These are phyloP conservation scores for Bujurquina vittata DNA, from an alignment of 2,113 vertebrate genomes.

Conservation along the genomic window DNA sequence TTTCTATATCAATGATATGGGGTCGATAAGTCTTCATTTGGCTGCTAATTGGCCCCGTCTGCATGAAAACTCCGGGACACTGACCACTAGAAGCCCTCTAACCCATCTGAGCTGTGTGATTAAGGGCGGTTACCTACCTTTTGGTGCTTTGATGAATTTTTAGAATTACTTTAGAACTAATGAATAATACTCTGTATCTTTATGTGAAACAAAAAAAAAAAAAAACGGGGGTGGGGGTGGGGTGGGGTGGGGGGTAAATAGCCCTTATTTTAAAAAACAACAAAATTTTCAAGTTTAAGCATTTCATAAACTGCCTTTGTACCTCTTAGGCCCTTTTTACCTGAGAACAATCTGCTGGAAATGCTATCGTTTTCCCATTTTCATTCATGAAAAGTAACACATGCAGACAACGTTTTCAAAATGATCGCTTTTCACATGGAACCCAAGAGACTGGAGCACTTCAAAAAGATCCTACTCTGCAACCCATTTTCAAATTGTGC, in stretches of 20 bases:
- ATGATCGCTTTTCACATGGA: too few species aligned
- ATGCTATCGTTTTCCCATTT: too few species aligned
- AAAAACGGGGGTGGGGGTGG: too few species aligned
- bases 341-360: too few species aligned
- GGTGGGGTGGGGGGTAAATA: too few species aligned
- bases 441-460: too few species aligned
- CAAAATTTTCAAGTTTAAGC: background rate
- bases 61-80: background rate
- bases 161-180: background rate
- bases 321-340: too few species aligned
- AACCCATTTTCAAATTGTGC: accelerated
- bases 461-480: too few species aligned
- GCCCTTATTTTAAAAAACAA: too few species aligned
- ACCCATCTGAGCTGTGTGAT: background rate
- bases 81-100: background rate
- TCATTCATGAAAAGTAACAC: too few species aligned
- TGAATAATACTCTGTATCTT: background rate
- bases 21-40: conserved; percentile 41
- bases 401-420: too few species aligned
- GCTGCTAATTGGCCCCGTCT: conserved; percentile 41
- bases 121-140: background rate
- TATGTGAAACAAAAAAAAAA: too few species aligned
- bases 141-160: background rate
- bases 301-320: background rate
- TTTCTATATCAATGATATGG: background rate